Evolutionary conservation across 2,113 vertebrate genomes (phyloP), one percentile per base, ranked within the genome.

Genomic region (Thunnus maccoyii): DNA sequence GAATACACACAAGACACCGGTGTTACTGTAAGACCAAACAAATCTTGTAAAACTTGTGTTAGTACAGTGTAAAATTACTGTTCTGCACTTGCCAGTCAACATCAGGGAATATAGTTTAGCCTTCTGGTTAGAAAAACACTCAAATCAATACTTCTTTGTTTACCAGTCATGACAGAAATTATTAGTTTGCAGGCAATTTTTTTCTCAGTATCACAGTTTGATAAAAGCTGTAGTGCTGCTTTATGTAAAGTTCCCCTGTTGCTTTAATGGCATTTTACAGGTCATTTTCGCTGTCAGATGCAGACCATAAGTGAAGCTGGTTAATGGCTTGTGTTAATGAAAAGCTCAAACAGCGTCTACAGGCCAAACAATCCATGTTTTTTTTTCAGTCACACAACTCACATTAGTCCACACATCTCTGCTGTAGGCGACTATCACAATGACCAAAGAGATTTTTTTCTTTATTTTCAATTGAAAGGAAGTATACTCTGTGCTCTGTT

Each of bases 201-300:
- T 30, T 60, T 72, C 5, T 68, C 16, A 25, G 22, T 46, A 17
- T 65, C 18, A 69, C 14, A 36, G 54, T 48, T 73, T 76, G 20
- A 56, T 71, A 48, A 70, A 60, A 27, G 25, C 12, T n/a, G 25
- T 11, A 27, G 3, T 17, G 57, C 61, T 41, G 62, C 4, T 46
- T 27, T 18, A 57, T 13, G 6, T 58, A 74, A 64, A 41, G n/a
- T 64, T 47, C 70, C 44, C 51, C 51, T 86, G 46, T 44, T 56
- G 70, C 30, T 83, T 83, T 82, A 73, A 72, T 62, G 46, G 32
- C 70, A 46, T 63, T 56, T 61, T 64, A 55, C 13, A 52, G 61
- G 48, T 72, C 32, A 69, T 88, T 76, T 76, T 47, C 67, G 41
- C 66, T 30, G 20, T 66, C 51, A 67, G 18, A 12, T 57, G 22